Evolutionary conservation across 2,888 invertebrate species (phyloP), one percentile per base, ranked within the genome.

Genomic region (Coelinius sp.): DNA sequence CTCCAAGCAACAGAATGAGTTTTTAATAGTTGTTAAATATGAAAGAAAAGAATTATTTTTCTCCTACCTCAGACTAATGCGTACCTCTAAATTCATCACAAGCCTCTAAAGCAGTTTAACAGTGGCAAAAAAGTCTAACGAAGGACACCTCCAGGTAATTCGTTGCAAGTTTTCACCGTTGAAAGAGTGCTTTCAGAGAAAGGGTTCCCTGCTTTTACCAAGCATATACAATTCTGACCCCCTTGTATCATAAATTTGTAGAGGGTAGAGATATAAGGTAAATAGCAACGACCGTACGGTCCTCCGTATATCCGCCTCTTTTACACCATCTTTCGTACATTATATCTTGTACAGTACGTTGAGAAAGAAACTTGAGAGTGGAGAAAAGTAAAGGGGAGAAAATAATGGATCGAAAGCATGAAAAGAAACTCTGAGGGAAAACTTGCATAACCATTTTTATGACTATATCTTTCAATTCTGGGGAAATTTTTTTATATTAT

Each of bases 191-290:
- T 59, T 27, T 35, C 20, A 59, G 59, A 14, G 14, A 14, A 25
- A 59, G 59, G 59, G 17, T 31, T 59, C 35, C 10, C 59, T 35
- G 35, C 59, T 59, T 35, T 59, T 20, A 59, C 17, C 31, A 17
- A 59, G 12, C 17, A 59, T 20, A 59, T 35, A 35, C 20, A 59
- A 31, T 59, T 2, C 31, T 17, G 35, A 8, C 59, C 20, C 27
- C 7, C 59, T 53, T 35, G 31, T 35, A 59, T 59, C 59, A 59
- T 59, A 59, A 59, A 31, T 59, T 59, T n/a, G 35, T 35, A 4
- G 59, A 59, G 59, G 25, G 20, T 59, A 59, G 59, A 17, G 31
- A 35, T 59, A 35, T 35, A 25, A 59, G 59, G 31, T 59, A 35
- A 59, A 59, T 35, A 59, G 59, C 20, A 31, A 31, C 31, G 31